Percentiles rank a stretch among this genome's conserved stretches.
Evolutionary conservation across 1,140 invertebrate genomes (phyloP).

Genomic region (Penaeus chinensis): DNA sequence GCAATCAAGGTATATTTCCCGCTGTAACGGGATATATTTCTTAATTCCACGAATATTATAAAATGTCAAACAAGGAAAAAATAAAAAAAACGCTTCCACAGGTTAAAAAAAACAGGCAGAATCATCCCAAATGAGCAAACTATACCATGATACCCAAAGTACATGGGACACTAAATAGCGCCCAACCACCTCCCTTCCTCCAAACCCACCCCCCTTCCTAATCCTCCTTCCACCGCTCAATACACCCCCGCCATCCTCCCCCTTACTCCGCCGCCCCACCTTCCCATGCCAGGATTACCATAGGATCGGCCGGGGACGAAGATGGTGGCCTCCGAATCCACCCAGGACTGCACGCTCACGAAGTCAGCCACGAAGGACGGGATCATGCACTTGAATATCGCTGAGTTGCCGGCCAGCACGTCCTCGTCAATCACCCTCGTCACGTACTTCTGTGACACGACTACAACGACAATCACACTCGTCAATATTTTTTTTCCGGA

Average conservation of each 20-base stretch:
- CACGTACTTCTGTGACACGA: constrained; percentile 86
- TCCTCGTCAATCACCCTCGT: constrained; percentile 79
- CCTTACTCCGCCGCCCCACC: not conserved
- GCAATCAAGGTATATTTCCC: too few species aligned
- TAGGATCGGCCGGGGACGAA: constrained; percentile 68
- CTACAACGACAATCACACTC: constrained; percentile 68
- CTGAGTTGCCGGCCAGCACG: constrained; percentile 90
- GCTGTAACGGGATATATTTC: too few species aligned
- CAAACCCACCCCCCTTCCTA: too few species aligned
- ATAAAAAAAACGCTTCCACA: too few species aligned
- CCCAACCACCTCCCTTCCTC: too few species aligned
- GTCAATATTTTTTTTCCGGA: too few species aligned
- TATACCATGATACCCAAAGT: too few species aligned
- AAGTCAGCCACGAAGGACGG: constrained; percentile 94
- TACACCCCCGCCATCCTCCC: not conserved
- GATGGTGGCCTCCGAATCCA: constrained; percentile 76
- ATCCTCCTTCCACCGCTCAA: not conserved
- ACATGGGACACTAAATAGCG: too few species aligned
- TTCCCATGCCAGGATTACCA: constrained; percentile 26
- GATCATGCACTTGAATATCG: constrained; percentile 92
- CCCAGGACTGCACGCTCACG: constrained; percentile 89
- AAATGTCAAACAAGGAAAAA: too few species aligned
- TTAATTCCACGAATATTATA: too few species aligned
- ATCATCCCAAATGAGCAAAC: too few species aligned
- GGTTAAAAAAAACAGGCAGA: too few species aligned